phyloP scores from a whole-genome alignment of 2,797 vertebrate genomes.

The Pangasius djambal region DNA sequence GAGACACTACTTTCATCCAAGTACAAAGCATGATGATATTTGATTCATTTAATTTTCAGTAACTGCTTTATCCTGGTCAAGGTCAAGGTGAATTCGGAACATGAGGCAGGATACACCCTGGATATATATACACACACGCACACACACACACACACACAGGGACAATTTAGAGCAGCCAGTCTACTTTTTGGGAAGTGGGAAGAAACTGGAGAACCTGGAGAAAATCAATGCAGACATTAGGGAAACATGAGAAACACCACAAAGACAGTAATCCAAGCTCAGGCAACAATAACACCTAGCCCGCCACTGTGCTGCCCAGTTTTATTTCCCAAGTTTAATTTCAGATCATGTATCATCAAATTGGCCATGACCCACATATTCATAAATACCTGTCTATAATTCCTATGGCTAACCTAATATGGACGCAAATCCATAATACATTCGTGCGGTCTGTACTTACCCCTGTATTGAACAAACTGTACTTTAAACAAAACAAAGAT shows the following conservation, averaged over 20 bases:
- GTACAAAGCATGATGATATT: not conserved
- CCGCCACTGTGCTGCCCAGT: not conserved
- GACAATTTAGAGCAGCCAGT: not conserved
- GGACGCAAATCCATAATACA: not conserved
- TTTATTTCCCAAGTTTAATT: not conserved
- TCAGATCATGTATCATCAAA: not conserved
- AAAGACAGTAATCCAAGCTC: not conserved
- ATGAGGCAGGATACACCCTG: not conserved
- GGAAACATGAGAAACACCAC: not conserved
- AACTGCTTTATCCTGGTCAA: not conserved
- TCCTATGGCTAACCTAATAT: not conserved
- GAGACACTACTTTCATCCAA: not conserved
- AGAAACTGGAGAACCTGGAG: not conserved
- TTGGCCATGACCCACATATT: not conserved
- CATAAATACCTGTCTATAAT: not conserved
- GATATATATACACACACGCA: not conserved
- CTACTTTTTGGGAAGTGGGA: not conserved
- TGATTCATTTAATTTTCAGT: not conserved
- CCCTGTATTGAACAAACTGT: not conserved
- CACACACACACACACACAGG: not conserved
- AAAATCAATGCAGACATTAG: not conserved
- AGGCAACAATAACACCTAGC: not conserved
- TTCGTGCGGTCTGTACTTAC: not conserved
- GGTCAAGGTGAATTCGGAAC: not conserved
- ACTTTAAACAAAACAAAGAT: not conserved